Conservation (phyloP, 2,888 invertebrate genomes). For the Tiliacea aurago region DNA sequence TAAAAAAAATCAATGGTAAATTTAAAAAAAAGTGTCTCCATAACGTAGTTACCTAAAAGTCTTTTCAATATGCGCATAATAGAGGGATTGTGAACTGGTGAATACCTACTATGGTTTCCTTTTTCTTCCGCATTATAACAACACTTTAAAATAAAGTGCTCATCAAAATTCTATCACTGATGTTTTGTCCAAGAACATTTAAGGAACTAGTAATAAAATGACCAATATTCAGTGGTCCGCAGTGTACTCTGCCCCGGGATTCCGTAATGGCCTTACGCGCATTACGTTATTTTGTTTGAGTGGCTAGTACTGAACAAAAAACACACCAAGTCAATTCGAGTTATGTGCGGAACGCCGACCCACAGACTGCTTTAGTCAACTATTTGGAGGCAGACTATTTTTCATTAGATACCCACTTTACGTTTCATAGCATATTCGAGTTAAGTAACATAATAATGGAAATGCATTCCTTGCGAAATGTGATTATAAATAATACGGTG, state of each 20-base stretch:
- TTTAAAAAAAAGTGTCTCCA: neutral
- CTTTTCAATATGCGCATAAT: neutral
- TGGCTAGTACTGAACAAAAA: conserved; percentile 80
- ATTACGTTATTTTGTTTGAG: conserved; percentile 85
- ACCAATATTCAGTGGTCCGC: conserved; percentile 27
- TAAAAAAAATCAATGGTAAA: too few relatives aligned
- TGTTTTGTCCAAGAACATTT: neutral
- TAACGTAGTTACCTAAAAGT: neutral
- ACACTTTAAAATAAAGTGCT: neutral
- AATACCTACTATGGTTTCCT: neutral
- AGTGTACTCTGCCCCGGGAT: conserved; percentile 65
- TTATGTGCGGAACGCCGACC: conserved; percentile 74
- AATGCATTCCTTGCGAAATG: too few relatives aligned
- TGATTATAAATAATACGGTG: too few relatives aligned
- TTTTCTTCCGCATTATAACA: neutral
- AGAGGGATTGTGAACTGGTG: neutral
- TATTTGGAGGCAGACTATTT: conserved; percentile 53
- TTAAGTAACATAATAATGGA: neutral
- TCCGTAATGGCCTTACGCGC: conserved; percentile 80
- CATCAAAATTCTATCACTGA: neutral
- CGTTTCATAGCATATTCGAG: neutral
- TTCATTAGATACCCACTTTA: conserved; percentile 40
- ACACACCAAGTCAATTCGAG: conserved; percentile 75
- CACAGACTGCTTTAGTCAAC: conserved; percentile 50
- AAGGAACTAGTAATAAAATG: neutral